Evolutionary conservation across 2,888 invertebrate species (phyloP), one percentile per base, ranked within the genome.

Genomic region (Drosophila bunnanda): DNA sequence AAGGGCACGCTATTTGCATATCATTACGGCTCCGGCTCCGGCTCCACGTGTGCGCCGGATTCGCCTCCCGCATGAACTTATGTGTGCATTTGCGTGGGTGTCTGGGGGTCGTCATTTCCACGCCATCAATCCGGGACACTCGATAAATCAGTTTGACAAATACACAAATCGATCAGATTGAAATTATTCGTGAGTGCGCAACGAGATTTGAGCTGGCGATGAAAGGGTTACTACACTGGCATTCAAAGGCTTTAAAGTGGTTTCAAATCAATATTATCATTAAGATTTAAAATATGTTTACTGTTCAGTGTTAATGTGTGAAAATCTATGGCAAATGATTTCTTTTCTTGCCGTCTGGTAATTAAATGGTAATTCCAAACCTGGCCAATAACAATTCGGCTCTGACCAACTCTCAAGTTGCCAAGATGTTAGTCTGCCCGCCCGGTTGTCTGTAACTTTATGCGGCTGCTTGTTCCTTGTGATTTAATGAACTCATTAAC

Each of bases 401-500:
- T 10, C 25, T 22, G 25, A 25, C 13, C 1, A 10, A 17, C 36
- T 43, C 39, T 7, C 28, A 17, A 46, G 39, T 22, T 20, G 8
- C n/a, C 20, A 44, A 34, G 50, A 50, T 10, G 20, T 34, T 8
- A 41, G 55, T 32, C 30, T 50, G 15, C 12, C 64, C 39, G 32
- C 30, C 41, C 52, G 50, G 15, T 32, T 58, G 58, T 61, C 39
- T 61, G 61, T 55, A 60, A 59, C 70, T 61, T 48, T 66, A 56
- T 73, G 58, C 32, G 60, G 46, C 32, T 70, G 66, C 70, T 72
- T 77, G 80, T 71, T 75, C 55, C 76, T 75, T 76, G 78, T 84
- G 81, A 82, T 79, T 82, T 86, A 86, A 85, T 85, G 80, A 86
- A 81, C 85, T 86, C 84, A 86, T 85, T 85, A 85, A 82, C 86